Base-by-base conservation (phyloP, 2,797 vertebrate species). In the Spatula clypeata region DNA sequence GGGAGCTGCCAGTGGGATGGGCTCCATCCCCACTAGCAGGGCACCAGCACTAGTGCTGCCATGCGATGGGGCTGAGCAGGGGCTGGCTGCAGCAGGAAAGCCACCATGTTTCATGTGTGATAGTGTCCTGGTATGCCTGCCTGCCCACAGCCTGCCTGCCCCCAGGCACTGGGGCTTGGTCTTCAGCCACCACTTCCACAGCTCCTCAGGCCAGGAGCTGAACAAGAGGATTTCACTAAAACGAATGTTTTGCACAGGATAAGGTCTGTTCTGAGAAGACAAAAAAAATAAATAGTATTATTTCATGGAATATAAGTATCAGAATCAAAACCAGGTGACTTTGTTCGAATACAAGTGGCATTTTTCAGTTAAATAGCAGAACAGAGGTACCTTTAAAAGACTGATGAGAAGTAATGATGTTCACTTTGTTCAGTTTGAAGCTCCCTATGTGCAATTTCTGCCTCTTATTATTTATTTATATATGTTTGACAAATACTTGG, bases 31-130 rank as follows among this genome's bases (percentile, higher is more conserved):
- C 75, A 36, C 5, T 31, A 60, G 7, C 7, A 4, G 1, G 9
- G 10, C 73, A 53, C 8, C 26, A 54, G 15, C 34, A 26, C 18
- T 38, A 47, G 17, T 61, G 19, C 34, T 11, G 1, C 21, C 2
- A 0, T 74, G 58, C 64, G 29, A 58, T 36, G 5, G 34, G 29
- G 9, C 76, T 66, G n/a, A 34, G 55, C 54, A 71, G 49, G 36
- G n/a, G 12, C 24, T 79, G 80, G 14, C 1, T 61, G 20, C 24
- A 29, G 47, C 4, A 38, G 62, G 15, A 24, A 70, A 42, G 19
- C 14, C 42, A 34, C 31, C 0, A 1, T 2, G 16, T 26, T 62
- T 55, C 38, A 24, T 10, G 21, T 4, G 0, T 2, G 20, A 4
- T 12, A 31, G 6, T 45, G 15, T 66, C 38, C 44, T 2, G 0